Evolutionary conservation across 2,797 vertebrate species (phyloP), one percentile per base, ranked within the genome.

Genomic region (Pseudomugil gertrudae): DNA sequence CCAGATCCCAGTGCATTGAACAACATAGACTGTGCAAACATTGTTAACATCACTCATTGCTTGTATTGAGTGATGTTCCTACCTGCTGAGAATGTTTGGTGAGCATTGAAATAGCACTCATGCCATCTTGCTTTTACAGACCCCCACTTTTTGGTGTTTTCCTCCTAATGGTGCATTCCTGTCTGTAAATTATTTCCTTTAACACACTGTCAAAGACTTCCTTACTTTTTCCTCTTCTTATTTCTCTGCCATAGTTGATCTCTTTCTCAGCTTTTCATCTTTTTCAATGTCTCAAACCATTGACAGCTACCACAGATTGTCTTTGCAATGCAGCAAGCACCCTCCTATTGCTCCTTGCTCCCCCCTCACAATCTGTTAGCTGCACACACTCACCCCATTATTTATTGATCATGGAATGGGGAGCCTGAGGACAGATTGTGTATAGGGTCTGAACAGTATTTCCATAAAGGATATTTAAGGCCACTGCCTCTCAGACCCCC

Each of bases 391-490:
- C 36, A 43, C 75, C 30, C 74, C 89, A 93, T 94, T 92, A 92
- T 92, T 93, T 93, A 94, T 94, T 93, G 90, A 94, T 93, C 69
- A 81, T 64, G 61, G 65, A 63, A 80, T 35, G 40, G 66, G 52
- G 45, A 33, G 61, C 58, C 36, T 53, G 66, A 51, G 71, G 68
- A 67, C 63, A 71, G 74, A 66, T 54, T 74, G 72, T 57, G 57
- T 48, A 59, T 60, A 72, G 13, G 63, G 68, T 78, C 74, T 71
- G 69, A 84, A 54, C 63, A 69, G 68, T 71, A 90, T 92, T 90
- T 92, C 87, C 86, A 93, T 90, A 90, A 90, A 88, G 75, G 79
- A 91, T 90, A 91, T 93, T 91, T 92, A 91, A 89, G 87, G 81
- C 83, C 80, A 57, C 59, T 66, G 80, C 76, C 63, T 72, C 75